Evolutionary conservation across 2,888 invertebrate species (phyloP).

Genomic region (Cerceris rybyensis): DNA sequence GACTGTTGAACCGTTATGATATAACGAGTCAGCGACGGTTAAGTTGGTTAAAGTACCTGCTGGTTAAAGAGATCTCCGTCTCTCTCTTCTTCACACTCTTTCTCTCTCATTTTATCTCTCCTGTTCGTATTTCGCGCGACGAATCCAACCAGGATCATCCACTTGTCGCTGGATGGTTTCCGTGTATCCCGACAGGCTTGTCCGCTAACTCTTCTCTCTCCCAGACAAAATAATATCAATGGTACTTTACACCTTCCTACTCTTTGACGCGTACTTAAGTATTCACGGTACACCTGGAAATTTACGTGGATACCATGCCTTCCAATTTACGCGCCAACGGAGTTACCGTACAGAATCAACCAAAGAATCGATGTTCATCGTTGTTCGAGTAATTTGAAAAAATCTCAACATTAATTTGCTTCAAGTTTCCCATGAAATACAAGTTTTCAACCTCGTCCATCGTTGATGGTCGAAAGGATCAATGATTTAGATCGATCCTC

Average conservation of each 20-base stretch:
- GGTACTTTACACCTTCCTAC: constrained; percentile 6
- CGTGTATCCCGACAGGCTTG: background rate
- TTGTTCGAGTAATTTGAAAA: no score
- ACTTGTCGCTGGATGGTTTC: constrained; percentile 23
- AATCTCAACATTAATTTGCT: no score
- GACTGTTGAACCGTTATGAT: constrained; percentile 70
- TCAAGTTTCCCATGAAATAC: no score
- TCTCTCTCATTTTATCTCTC: background rate
- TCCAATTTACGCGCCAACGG: constrained; percentile 35
- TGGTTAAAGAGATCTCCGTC: constrained; percentile 44
- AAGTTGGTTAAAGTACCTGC: constrained; percentile 64
- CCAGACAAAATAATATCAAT: constrained; percentile 36
- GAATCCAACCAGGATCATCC: constrained; percentile 30
- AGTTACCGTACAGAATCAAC: background rate
- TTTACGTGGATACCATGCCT: background rate
- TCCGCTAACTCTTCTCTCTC: background rate
- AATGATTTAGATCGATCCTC: constrained; percentile 23
- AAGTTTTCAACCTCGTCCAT: no score
- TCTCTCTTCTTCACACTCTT: background rate
- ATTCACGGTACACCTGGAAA: background rate
- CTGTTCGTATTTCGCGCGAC: background rate
- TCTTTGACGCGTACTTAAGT: background rate
- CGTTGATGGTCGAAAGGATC: constrained; percentile 36
- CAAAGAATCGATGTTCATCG: no score
- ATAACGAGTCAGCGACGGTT: constrained; percentile 71